phyloP scores from a whole-genome alignment of 2,888 invertebrate species.

The Netelia virgata region DNA sequence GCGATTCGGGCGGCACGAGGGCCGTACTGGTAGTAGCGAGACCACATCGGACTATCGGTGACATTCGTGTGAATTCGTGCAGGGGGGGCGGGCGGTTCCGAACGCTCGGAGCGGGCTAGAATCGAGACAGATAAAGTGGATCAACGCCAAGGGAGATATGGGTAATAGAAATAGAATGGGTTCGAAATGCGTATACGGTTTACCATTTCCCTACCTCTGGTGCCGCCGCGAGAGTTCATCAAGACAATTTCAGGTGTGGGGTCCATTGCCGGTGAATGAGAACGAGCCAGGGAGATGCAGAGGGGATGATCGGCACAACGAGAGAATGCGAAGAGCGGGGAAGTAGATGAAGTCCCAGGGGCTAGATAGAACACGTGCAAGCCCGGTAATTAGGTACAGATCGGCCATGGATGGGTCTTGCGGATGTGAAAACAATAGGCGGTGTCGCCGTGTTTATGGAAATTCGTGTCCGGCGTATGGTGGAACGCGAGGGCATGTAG shows the following conservation, averaged over 20 bases:
- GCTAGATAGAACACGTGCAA: conserved; percentile 56
- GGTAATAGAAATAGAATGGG: conserved; percentile 12
- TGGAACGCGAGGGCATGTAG: conserved; percentile 15
- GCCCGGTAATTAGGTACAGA: conserved; percentile 65
- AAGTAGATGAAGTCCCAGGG: conserved; percentile 48
- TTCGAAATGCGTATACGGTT: neutral
- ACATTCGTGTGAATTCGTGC: conserved; percentile 25
- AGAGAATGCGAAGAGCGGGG: neutral
- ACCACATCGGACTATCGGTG: conserved; percentile 18
- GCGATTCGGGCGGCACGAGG: conserved; percentile 1
- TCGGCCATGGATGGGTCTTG: conserved; percentile 58
- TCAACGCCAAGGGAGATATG: neutral
- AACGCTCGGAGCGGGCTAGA: neutral
- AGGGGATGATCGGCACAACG: neutral
- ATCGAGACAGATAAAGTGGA: neutral
- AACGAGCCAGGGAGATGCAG: neutral
- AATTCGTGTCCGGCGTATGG: conserved; percentile 77
- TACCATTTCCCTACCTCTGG: neutral
- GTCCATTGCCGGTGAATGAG: neutral
- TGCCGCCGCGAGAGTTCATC: conserved; percentile 8
- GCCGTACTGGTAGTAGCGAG: conserved; percentile 5
- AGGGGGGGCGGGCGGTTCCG: neutral
- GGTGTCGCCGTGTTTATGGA: conserved; percentile 80
- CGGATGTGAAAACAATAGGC: conserved; percentile 78
- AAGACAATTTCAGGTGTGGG: conserved; percentile 7